Percentiles rank a stretch among this genome's conserved stretches.
Conservation (phyloP, 2,888 invertebrate genomes). For the Amiota mariae region DNA sequence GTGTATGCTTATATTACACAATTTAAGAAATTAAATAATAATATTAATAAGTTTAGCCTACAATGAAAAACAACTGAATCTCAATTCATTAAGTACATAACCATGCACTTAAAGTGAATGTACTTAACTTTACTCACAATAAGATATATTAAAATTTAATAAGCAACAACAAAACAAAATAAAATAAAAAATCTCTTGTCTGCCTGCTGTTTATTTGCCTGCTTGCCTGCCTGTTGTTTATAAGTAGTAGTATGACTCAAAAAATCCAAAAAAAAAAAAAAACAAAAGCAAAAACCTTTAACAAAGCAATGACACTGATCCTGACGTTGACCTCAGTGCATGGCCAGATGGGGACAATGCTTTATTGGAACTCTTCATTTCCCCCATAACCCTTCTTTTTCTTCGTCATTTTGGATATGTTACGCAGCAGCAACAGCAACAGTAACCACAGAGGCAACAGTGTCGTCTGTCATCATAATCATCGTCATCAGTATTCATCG, state of each 20-base stretch:
- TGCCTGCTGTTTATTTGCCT: no score
- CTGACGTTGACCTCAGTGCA: conserved; percentile 62
- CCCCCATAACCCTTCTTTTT: no score
- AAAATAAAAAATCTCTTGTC: not conserved
- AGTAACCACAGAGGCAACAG: no score
- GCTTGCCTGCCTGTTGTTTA: no score
- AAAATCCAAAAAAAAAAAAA: conserved; percentile 14
- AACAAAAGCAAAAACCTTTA: conserved; percentile 3
- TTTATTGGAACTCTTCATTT: conserved; percentile 1
- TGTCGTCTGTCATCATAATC: no score
- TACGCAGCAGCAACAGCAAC: no score
- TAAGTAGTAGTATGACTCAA: not conserved
- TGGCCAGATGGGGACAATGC: conserved; percentile 30
- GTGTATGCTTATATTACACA: conserved; percentile 34
- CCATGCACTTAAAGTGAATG: conserved; percentile 45
- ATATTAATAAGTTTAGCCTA: not conserved
- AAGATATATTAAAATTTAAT: not conserved
- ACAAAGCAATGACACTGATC: conserved; percentile 63
- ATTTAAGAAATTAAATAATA: conserved; percentile 31
- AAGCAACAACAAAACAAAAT: not conserved
- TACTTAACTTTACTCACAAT: not conserved
- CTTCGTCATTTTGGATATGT: no score
- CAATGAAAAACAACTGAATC: no score
- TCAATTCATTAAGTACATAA: not conserved
- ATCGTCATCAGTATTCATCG: no score